Base-by-base conservation (phyloP, 2,797 vertebrate species). In the Helarctos malayanus region DNA sequence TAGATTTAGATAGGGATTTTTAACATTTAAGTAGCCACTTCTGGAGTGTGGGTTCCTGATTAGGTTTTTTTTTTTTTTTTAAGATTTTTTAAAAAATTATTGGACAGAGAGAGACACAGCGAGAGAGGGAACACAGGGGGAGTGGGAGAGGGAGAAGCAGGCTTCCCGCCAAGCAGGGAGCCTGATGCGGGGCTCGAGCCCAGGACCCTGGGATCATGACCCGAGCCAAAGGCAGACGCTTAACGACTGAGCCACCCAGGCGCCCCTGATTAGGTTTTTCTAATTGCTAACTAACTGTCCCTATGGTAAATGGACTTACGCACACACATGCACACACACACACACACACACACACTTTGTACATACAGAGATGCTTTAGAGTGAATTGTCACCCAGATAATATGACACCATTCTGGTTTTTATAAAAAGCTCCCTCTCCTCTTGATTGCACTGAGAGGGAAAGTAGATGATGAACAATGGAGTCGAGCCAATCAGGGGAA, bases 11-110 rank as follows among this genome's bases (percentile, higher is more conserved):
- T 47, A 68, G 52, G 29, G 29, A 59, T 59, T 92, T 85, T 61
- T 75, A n/a, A 89, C 45, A 71, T 45, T 85, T 79, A 61, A 73
- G 41, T 41, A 89, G 29, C 54, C 71, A 89, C 80, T 96, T 88
- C 49, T 76, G 25, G 52, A 94, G 52, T 61, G 10, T 32, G 54
- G 69, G 41, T 95, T 89, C 65, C 52, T 89, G 57, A 92, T 63
- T 71, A 81, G 25, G 3, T 81, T 80, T 75, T 89, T 41, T 41
- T 41, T 41, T 41, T 41, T 41, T 41, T 41, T 38, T 38, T 38
- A 41, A 41, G 41, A 41, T 41, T 41, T 41, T 41, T 41, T 41
- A 38, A 38, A 38, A 41, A 41, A 4, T 41, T 41, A 41, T 41
- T 41, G 41, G 41, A 41, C 41, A 41, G 41, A 41, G 41, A 41